phyloP scores from a whole-genome alignment of 2,888 invertebrate genomes.

The Hipparchia semele region DNA sequence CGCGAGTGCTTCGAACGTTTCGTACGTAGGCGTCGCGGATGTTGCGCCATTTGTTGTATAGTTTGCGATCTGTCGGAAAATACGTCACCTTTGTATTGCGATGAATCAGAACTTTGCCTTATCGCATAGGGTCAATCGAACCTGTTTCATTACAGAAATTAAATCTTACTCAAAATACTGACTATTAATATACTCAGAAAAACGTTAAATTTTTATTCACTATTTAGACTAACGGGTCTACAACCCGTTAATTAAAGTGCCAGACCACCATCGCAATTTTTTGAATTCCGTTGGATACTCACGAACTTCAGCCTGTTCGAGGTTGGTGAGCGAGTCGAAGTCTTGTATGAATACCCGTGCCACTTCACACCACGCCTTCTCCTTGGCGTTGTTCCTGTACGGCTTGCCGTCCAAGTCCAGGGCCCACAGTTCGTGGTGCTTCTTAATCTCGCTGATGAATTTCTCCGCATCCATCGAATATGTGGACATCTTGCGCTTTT shows the following conservation, averaged over 20 bases:
- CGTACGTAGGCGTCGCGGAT: slow-evolving; percentile 71
- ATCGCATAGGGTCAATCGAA: no score
- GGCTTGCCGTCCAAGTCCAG: slow-evolving; percentile 55
- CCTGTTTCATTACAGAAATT: no score
- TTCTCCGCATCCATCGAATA: slow-evolving; percentile 60
- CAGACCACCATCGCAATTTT: no score
- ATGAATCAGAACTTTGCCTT: no score
- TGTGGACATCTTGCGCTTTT: slow-evolving; percentile 41
- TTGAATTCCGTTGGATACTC: slow-evolving; percentile 47
- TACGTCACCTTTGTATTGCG: background rate
- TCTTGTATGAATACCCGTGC: slow-evolving; percentile 60
- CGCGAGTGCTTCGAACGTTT: slow-evolving; percentile 53
- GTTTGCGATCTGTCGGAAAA: slow-evolving; percentile 59
- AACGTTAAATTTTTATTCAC: no score
- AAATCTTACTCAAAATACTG: no score
- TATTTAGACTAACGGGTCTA: no score
- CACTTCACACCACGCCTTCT: slow-evolving; percentile 61
- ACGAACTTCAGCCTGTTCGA: slow-evolving; percentile 63
- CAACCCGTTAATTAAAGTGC: no score
- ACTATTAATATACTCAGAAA: no score
- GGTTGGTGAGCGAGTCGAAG: slow-evolving; percentile 55
- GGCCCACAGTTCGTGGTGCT: slow-evolving; percentile 65
- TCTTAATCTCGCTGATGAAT: slow-evolving; percentile 68
- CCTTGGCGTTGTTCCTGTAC: slow-evolving; percentile 50
- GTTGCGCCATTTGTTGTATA: slow-evolving; percentile 73